These are phyloP conservation scores for Cinclus mexicanus DNA, from an alignment of 2,113 vertebrate species.

Conservation along the genomic window DNA sequence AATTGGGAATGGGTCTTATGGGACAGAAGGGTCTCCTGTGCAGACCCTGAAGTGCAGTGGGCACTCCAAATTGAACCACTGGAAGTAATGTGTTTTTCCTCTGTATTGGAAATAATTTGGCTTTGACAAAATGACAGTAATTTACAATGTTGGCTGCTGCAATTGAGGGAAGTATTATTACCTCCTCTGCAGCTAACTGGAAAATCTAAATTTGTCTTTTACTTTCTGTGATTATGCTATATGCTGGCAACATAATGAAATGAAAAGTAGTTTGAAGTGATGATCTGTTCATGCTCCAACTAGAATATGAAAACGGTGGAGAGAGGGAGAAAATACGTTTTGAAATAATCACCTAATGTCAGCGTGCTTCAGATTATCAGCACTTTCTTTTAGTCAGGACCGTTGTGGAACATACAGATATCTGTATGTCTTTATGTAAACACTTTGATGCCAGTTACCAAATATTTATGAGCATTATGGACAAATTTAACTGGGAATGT, in stretches of 20 bases:
- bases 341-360: background rate
- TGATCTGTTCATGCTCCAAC: background rate
- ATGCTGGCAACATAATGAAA: background rate
- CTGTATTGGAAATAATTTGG: background rate
- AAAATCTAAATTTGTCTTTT: background rate
- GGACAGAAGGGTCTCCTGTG: background rate
- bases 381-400: background rate
- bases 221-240: background rate
- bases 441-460: background rate
- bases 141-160: background rate
- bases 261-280: background rate
- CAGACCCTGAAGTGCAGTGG: background rate
- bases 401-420: background rate
- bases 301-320: background rate
- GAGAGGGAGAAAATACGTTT: background rate
- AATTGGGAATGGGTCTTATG: background rate
- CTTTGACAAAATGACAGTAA: background rate
- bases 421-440: background rate
- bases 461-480: background rate
- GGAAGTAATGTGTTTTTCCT: background rate
- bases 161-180: background rate
- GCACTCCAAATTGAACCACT: fast-evolving
- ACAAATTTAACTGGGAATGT: background rate
- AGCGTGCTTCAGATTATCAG: background rate
- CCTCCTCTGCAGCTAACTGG: background rate